Evolutionary conservation across 2,113 vertebrate species (phyloP).

Genomic region (Bagarius yarrelli): DNA sequence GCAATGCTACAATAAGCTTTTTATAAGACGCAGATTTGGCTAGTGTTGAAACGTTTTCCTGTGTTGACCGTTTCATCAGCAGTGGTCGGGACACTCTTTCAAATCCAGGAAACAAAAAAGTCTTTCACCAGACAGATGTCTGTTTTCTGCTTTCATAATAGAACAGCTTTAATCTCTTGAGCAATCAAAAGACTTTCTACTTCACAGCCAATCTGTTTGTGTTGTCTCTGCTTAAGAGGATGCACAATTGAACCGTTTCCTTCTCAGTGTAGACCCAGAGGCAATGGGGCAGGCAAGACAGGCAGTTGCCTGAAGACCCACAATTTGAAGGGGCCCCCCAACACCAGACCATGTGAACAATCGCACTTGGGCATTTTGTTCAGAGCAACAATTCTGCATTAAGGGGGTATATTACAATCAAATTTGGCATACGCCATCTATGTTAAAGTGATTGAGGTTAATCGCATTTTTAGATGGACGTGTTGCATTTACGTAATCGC

Average conservation of each 20-base stretch:
- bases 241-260: constrained; percentile 19
- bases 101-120: neutral
- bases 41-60: neutral
- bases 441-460: too few relatives aligned
- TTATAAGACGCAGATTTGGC: neutral
- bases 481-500: too few relatives aligned
- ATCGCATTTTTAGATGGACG: too few relatives aligned
- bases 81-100: neutral
- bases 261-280: neutral
- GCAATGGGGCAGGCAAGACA: too few relatives aligned
- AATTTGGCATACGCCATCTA: too few relatives aligned
- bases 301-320: too few relatives aligned
- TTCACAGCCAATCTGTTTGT: neutral
- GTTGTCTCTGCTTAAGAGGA: constrained; percentile 7
- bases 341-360: too few relatives aligned
- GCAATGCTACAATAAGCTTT: too few relatives aligned
- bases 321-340: too few relatives aligned
- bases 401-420: too few relatives aligned
- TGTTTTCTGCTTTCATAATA: neutral
- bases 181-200: neutral
- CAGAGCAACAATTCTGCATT: too few relatives aligned
- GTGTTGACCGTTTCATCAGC: constrained; percentile 8
- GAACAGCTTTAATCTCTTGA: neutral
- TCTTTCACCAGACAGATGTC: neutral
- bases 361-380: too few relatives aligned